Percentiles rank a stretch among this genome's conserved stretches.
Conservation (phyloP, 2,797 vertebrate species). For the Enoplosus armatus region DNA sequence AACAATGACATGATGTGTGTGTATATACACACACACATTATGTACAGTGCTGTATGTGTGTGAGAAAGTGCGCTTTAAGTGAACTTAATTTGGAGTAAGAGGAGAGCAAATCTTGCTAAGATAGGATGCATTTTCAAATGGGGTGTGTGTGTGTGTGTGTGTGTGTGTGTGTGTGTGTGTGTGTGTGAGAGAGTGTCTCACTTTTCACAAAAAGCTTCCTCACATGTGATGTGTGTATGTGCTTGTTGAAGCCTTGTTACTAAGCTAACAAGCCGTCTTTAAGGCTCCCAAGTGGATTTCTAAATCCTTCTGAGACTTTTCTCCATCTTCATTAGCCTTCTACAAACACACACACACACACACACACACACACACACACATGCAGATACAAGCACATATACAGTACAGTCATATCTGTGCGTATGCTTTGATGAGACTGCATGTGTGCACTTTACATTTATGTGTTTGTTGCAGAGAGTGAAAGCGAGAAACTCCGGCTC, state of each 20-base stretch:
- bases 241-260: conserved; percentile 39
- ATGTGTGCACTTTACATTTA: conserved; percentile 11
- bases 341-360: conserved; percentile 11
- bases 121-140: background rate
- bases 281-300: conserved; percentile 50
- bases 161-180: background rate
- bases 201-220: background rate
- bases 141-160: background rate
- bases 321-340: conserved; percentile 38
- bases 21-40: too few relatives aligned
- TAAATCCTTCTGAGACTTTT: conserved; percentile 51
- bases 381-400: conserved; percentile 6
- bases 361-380: conserved; percentile 11
- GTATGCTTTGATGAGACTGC: conserved; percentile 7
- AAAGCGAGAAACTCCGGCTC: background rate
- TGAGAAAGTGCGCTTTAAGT: background rate
- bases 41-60: background rate
- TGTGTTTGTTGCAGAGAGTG: conserved; percentile 9
- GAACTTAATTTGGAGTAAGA: background rate
- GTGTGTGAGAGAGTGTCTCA: background rate
- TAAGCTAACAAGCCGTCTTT: conserved; percentile 54
- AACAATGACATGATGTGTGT: background rate
- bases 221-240: conserved; percentile 2
- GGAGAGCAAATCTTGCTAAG: background rate
- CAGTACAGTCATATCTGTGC: background rate